Percentiles rank a stretch among this genome's conserved stretches.
phyloP scores from a whole-genome alignment of 2,888 invertebrate genomes.

The Melinopterus prodromus region DNA sequence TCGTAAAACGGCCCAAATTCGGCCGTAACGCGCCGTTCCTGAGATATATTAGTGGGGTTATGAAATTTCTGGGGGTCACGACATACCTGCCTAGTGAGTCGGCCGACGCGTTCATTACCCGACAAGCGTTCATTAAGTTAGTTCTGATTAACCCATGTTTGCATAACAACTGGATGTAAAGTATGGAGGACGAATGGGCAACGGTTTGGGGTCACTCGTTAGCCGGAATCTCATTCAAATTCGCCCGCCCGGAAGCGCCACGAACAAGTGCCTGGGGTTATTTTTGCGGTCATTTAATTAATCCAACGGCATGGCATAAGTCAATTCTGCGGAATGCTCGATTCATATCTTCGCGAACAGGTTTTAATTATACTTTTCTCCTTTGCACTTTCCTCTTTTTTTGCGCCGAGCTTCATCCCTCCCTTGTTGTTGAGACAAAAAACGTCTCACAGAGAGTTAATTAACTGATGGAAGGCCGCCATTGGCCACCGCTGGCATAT shows the following conservation, averaged over 20 bases:
- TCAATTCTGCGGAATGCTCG: neutral
- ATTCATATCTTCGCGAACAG: neutral
- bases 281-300: neutral
- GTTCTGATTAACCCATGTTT: slow-evolving; percentile 44
- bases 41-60: neutral
- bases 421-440: neutral
- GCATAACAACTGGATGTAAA: slow-evolving; percentile 40
- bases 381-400: neutral
- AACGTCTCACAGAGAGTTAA: neutral
- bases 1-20: neutral
- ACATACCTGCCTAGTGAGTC: neutral
- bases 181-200: slow-evolving; percentile 5
- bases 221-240: slow-evolving; percentile 12
- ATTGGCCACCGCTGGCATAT: neutral
- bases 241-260: neutral
- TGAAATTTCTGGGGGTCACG: neutral
- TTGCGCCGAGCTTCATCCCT: neutral
- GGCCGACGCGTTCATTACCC: neutral
- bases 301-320: neutral
- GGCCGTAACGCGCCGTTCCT: neutral
- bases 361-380: neutral
- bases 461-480: neutral
- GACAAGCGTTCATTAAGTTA: slow-evolving; percentile 41
- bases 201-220: neutral
- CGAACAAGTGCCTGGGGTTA: slow-evolving; percentile 6